Base-by-base conservation (phyloP, 2,113 vertebrate species). In the Pterocles orientalis region DNA sequence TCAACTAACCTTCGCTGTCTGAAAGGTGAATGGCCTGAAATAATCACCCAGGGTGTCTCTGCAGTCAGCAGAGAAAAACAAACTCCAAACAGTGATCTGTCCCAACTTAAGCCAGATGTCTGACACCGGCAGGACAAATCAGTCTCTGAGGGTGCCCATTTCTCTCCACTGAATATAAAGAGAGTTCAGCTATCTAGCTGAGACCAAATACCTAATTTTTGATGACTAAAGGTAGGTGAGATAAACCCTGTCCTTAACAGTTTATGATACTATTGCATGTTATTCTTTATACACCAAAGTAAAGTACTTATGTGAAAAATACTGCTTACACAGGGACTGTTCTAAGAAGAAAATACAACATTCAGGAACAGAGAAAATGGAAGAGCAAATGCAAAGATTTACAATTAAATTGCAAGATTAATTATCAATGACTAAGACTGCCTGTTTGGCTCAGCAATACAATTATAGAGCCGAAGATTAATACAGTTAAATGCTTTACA, bases 1-100 rank as follows among this genome's bases (percentile, higher is more conserved):
- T 95, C 92, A 94, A 95, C 96, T 96, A 95, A 97, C 95, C 96
- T 97, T 95, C 28, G 0, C 92, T 96, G 96, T 96, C 95, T 92
- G 88, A 94, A 92, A 95, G 82, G 94, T 97, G 95, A 97, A 96
- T 95, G 76, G 95, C 60, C 86, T 58, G 62, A 96, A 96, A 96
- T 97, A 96, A 94, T 94, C 95, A 97, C 92, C 86, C 70, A 92
- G 76, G 90, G 86, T 88, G 76, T 92, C 75, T 93, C 92, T 69
- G 50, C 54, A 95, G 88, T 86, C 82, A 90, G 92, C 50, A 90
- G 92, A 97, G 96, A 81, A 96, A 96, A 97, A 82, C 66, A 77
- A 93, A 88, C 79, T 83, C 82, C 88, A 93, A 77, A 91, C 47
- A 95, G 88, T 93, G 92, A 96, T 95, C 92, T 96, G 94, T 97